These are phyloP conservation scores for Aphelinus atriplicis DNA, from an alignment of 1,140 invertebrate species.

Conservation along the genomic window DNA sequence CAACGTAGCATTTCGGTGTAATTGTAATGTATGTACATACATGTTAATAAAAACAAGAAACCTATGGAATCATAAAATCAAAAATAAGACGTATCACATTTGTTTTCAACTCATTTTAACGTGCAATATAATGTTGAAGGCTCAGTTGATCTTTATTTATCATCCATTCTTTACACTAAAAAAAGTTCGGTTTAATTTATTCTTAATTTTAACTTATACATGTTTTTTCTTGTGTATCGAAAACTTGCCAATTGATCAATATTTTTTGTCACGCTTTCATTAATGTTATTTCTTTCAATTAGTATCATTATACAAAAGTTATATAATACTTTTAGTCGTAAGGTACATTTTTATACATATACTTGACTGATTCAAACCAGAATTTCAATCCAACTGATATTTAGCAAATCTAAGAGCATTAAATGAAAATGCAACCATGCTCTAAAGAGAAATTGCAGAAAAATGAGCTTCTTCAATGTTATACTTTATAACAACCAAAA, in stretches of 20 bases:
- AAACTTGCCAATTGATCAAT: slow-evolving; percentile 30
- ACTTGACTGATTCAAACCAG: too few species aligned
- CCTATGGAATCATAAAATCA: slow-evolving; percentile 20
- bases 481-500: not conserved
- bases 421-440: too few species aligned
- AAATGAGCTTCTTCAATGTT: too few species aligned
- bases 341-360: too few species aligned
- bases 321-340: too few species aligned
- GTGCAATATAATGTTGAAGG: slow-evolving; percentile 21
- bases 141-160: not conserved
- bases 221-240: slow-evolving; percentile 21
- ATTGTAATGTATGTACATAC: not conserved
- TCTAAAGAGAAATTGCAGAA: too few species aligned
- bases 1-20: too few species aligned
- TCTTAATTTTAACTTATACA: slow-evolving; percentile 4
- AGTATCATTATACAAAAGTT: not conserved
- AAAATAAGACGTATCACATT: slow-evolving; percentile 24
- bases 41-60: slow-evolving; percentile 13
- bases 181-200: not conserved
- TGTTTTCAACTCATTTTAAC: slow-evolving; percentile 21
- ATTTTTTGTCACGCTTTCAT: slow-evolving; percentile 26
- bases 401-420: too few species aligned
- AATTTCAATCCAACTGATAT: too few species aligned
- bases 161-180: not conserved
- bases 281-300: slow-evolving; percentile 29